These are phyloP conservation scores for Syngnathoides biaculeatus DNA, from an alignment of 2,113 vertebrate genomes.

Conservation along the genomic window DNA sequence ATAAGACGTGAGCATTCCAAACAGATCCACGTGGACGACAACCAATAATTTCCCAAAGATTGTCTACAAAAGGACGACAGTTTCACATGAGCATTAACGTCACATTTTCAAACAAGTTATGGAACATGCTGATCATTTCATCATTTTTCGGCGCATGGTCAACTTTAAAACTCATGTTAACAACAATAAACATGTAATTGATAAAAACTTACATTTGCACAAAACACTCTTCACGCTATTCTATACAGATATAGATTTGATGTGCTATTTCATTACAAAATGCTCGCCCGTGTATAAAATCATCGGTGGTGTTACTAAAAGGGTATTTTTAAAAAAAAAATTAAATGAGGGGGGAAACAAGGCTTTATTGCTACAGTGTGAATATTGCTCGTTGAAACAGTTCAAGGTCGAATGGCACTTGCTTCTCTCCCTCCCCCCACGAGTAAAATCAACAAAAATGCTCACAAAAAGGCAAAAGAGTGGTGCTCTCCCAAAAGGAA, in stretches of 20 bases:
- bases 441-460: conserved; percentile 42
- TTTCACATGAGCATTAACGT: conserved; percentile 35
- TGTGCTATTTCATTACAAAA: conserved; percentile 66
- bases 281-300: conserved; percentile 69
- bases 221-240: conserved; percentile 47
- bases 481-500: conserved; percentile 70
- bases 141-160: conserved; percentile 9
- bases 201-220: conserved; percentile 44
- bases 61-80: conserved; percentile 49
- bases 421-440: conserved; percentile 65
- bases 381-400: conserved; percentile 80
- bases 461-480: conserved; percentile 61
- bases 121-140: conserved; percentile 17
- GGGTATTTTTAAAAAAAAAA: conserved; percentile 42
- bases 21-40: conserved; percentile 43
- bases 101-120: conserved; percentile 26
- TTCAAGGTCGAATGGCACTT: conserved; percentile 93
- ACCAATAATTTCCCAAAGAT: conserved; percentile 52
- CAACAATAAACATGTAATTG: conserved; percentile 20
- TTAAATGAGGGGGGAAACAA: conserved; percentile 49
- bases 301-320: conserved; percentile 66
- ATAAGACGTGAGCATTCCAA: conserved; percentile 72
- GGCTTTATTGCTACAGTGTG: conserved; percentile 70
- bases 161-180: conserved; percentile 21
- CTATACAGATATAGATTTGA: conserved; percentile 32